Evolutionary conservation across 2,797 vertebrate genomes (phyloP), one percentile per base, ranked within the genome.

Genomic region (Pangasius larnaudii): DNA sequence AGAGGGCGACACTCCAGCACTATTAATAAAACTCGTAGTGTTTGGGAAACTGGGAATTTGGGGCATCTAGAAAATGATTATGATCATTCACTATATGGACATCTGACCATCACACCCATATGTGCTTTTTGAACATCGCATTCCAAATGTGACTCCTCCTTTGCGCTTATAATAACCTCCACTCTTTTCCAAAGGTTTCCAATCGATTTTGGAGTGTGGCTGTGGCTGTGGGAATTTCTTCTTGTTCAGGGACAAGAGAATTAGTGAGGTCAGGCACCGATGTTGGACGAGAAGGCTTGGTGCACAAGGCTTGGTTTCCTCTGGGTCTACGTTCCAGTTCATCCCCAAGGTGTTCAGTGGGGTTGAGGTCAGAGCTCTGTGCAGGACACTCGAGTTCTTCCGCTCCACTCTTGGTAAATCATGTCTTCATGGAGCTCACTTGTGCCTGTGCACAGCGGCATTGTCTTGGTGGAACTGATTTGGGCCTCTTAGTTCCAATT

Each of bases 1-100:
- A 86, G 85, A 86, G 85, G 85, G 58, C 85, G 85, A 85, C 84
- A 85, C 22, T 30, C 63, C 33, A 39, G 69, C 33, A 85, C 84
- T 74, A 42, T 74, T 75, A 30, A 16, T 58, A 24, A 53, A 13
- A 53, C 59, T 33, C 27, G 8, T 5, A 22, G 30, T 0, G 33
- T 46, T 46, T 46, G 46, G 46, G 8, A 46, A 46, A 46, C 46
- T 46, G 30, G 30, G 5, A 36, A 36, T 69, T 19, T 30, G n/a
- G 16, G n/a, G 30, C 63, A 65, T 65, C n/a, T 65, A 65, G n/a
- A 65, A n/a, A 65, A 65, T 65, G n/a, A 65, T 65, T 65, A 30
- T 30, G 14, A 65, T 30, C 27, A 65, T 30, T 13, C n/a, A 65
- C 46, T 46, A 1, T n/a, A 14, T 69, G 14, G 30, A 69, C 65